Conservation (phyloP, 1,140 invertebrate species). For the Polypedilum vanderplanki region DNA sequence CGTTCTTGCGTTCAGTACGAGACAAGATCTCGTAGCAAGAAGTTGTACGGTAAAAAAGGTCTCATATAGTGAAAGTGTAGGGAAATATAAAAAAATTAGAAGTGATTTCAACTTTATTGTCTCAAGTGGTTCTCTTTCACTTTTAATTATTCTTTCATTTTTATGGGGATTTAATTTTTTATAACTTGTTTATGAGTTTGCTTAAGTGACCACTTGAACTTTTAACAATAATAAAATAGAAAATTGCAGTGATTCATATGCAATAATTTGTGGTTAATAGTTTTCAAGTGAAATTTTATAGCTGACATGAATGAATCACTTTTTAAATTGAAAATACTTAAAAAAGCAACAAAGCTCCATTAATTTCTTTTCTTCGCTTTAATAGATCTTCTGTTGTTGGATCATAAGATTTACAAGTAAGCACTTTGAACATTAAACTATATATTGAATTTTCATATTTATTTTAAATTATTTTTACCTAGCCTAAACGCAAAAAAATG, state of each 20-base stretch:
- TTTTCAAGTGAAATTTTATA: too few relatives aligned
- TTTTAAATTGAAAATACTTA: too few relatives aligned
- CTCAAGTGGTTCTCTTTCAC: conserved; percentile 1
- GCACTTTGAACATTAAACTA: too few relatives aligned
- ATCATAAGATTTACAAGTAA: too few relatives aligned
- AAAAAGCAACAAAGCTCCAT: too few relatives aligned
- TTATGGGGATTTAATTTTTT: neutral
- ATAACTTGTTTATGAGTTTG: neutral
- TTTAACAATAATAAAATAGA: neutral
- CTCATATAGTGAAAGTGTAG: neutral
- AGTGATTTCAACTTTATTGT: neutral
- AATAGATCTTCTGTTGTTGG: too few relatives aligned
- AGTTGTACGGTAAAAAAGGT: conserved; percentile 20
- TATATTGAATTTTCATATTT: too few relatives aligned
- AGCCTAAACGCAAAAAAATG: neutral
- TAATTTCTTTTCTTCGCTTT: too few relatives aligned
- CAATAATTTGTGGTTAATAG: neutral
- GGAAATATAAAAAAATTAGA: neutral
- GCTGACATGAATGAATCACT: too few relatives aligned
- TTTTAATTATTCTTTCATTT: neutral
- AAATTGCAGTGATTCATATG: neutral
- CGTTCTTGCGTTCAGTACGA: conserved; percentile 20
- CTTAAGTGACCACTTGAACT: neutral
- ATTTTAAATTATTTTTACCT: too few relatives aligned
- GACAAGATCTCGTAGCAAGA: conserved; percentile 24